Conservation (phyloP, 2,888 invertebrate species). For the Dascillus cervinus region DNA sequence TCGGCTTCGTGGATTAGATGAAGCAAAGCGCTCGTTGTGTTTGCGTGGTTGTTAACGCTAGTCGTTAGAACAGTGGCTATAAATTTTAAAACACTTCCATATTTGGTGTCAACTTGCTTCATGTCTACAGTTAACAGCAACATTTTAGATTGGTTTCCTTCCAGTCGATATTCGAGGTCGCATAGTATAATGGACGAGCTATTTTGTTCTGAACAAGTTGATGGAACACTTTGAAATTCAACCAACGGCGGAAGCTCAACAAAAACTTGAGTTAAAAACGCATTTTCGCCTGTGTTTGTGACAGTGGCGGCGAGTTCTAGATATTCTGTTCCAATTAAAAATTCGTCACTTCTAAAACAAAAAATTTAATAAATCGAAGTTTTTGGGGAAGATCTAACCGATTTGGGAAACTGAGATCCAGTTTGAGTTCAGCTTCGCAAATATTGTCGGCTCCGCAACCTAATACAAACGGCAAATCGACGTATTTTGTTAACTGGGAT, state of each 20-base stretch:
- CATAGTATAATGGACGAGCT: constrained; percentile 25
- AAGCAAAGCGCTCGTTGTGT: constrained; percentile 1
- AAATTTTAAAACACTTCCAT: constrained; percentile 23
- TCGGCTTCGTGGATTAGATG: constrained; percentile 34
- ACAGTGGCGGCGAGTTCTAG: constrained; percentile 32
- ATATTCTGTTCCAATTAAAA: constrained; percentile 32
- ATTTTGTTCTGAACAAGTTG: constrained; percentile 23
- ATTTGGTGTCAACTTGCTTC: constrained; percentile 25
- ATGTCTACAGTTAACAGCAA: constrained; percentile 30
- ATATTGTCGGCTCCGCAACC: constrained; percentile 31
- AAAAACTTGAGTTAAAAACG: constrained; percentile 43
- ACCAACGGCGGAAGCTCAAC: constrained; percentile 40
- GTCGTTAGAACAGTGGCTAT: constrained; percentile 31
- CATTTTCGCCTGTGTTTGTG: constrained; percentile 43
- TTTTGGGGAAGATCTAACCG: too few relatives aligned
- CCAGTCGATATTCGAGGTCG: constrained; percentile 32
- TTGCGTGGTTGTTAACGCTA: constrained; percentile 30
- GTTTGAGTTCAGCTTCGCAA: too few relatives aligned
- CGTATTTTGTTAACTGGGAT: constrained; percentile 21
- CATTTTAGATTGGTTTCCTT: constrained; percentile 21
- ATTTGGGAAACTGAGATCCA: too few relatives aligned
- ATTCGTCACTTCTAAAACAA: constrained; percentile 21
- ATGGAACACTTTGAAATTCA: constrained; percentile 24
- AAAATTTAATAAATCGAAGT: too few relatives aligned
- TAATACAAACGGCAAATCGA: constrained; percentile 29